A percentile compares a stretch with the other conserved stretches of the same genome.
phyloP scores from a whole-genome alignment of 2,113 vertebrate genomes.

The Litocranius walleri region DNA sequence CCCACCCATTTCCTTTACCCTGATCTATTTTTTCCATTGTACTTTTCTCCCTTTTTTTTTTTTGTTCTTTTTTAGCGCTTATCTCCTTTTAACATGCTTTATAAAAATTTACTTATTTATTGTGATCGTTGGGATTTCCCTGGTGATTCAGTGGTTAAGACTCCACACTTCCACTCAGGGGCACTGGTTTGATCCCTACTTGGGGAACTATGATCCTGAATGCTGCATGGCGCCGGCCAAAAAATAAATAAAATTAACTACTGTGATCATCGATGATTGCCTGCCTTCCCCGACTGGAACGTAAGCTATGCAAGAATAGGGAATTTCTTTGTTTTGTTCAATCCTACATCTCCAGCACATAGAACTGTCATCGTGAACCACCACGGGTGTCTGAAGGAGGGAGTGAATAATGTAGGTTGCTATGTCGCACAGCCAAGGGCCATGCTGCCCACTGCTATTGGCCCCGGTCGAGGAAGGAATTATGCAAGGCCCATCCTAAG shows the following conservation, averaged over 20 bases:
- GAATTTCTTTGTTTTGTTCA: not conserved
- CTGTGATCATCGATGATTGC: not conserved
- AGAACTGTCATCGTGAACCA: not conserved
- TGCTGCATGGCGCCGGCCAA: rapidly evolving
- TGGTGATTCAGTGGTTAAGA: not conserved
- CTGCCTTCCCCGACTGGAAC: not conserved
- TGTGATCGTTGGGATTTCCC: not conserved
- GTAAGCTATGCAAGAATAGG: not conserved
- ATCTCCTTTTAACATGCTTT: not conserved
- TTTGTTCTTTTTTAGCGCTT: not conserved
- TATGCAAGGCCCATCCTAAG: not conserved
- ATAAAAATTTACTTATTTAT: not conserved
- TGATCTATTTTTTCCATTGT: not conserved
- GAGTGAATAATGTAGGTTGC: not conserved
- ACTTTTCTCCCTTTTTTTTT: not conserved
- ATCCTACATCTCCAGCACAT: not conserved
- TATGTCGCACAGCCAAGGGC: not conserved
- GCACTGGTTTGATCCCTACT: not conserved
- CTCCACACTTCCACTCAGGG: not conserved
- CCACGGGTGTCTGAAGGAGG: not conserved
- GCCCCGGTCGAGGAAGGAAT: not conserved
- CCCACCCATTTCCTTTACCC: not conserved
- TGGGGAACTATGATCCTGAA: not conserved
- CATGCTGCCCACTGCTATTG: not conserved
- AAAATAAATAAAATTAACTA: not conserved